Conservation (phyloP, 2,113 vertebrate genomes). For the Coregonus clupeaformis region DNA sequence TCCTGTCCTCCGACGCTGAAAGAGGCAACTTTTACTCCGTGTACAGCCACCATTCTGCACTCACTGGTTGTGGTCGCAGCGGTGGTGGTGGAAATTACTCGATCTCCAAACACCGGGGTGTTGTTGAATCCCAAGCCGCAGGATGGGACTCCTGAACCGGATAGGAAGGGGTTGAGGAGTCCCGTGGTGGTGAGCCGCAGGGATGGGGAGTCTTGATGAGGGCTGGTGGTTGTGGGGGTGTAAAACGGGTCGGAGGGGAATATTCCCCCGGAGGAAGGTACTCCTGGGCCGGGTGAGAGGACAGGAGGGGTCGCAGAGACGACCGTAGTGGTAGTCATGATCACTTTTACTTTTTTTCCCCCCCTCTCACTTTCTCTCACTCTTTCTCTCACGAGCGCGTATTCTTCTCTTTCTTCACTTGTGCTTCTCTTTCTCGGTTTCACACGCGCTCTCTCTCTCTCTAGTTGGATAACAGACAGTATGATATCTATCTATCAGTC, state of each 20-base stretch:
- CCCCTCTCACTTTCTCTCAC: conserved; percentile 6
- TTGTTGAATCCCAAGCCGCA: conserved; percentile 57
- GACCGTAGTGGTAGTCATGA: conserved; percentile 73
- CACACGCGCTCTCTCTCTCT: neutral
- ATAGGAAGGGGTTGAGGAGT: conserved; percentile 79
- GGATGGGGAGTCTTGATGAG: conserved; percentile 57
- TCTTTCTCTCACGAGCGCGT: conserved; percentile 13
- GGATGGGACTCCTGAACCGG: conserved; percentile 51
- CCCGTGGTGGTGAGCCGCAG: conserved; percentile 75
- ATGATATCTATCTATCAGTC: neutral
- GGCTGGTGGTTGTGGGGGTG: conserved; percentile 65
- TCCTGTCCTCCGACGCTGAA: conserved; percentile 85
- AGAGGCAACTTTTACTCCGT: conserved; percentile 91
- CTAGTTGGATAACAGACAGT: neutral
- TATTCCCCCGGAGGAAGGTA: conserved; percentile 70
- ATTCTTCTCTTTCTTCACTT: neutral
- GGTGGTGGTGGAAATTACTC: conserved; percentile 11
- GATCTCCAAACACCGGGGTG: conserved; percentile 30
- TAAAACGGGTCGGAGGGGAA: conserved; percentile 79
- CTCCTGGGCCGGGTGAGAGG: conserved; percentile 76
- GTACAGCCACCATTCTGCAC: conserved; percentile 91
- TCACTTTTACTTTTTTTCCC: conserved; percentile 40
- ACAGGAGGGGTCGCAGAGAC: conserved; percentile 82
- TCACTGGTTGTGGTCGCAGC: conserved; percentile 69
- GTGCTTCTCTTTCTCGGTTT: neutral